Percentiles rank a stretch among this genome's conserved stretches.
phyloP scores from a whole-genome alignment of 2,888 invertebrate genomes.

The Trissoscelio sp. region DNA sequence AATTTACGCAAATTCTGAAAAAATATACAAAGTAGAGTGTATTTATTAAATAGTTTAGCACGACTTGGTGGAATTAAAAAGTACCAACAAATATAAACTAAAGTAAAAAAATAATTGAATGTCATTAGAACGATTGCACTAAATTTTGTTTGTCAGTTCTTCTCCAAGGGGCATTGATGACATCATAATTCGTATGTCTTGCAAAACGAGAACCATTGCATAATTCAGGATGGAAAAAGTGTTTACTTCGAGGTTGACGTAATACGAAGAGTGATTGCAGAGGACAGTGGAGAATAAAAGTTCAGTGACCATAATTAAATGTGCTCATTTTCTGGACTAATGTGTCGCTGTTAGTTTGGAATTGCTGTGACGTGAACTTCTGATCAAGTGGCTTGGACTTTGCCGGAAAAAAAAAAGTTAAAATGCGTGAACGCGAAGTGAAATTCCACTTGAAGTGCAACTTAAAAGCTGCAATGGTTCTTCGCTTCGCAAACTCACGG shows the following conservation, averaged over 20 bases:
- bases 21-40: too few relatives aligned
- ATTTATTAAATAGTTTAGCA: too few relatives aligned
- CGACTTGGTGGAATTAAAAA: too few relatives aligned
- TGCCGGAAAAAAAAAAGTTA: too few relatives aligned
- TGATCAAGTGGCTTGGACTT: too few relatives aligned
- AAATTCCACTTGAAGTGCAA: slow-evolving; percentile 25
- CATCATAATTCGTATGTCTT: background rate
- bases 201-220: slow-evolving; percentile 17
- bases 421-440: slow-evolving; percentile 18
- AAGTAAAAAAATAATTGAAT: slow-evolving; percentile 7
- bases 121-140: slow-evolving; percentile 1
- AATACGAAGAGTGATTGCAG: slow-evolving; percentile 72
- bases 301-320: slow-evolving; percentile 82
- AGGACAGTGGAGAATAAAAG: slow-evolving; percentile 76
- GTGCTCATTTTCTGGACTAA: too few relatives aligned
- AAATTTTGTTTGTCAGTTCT: slow-evolving; percentile 36
- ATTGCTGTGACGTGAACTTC: slow-evolving; percentile 78
- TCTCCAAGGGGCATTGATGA: slow-evolving; percentile 7
- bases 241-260: slow-evolving; percentile 12
- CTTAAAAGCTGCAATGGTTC: background rate
- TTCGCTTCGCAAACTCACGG: slow-evolving; percentile 37
- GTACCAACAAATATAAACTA: too few relatives aligned
- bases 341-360: too few relatives aligned
- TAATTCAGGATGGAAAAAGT: slow-evolving; percentile 11
- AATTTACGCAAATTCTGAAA: too few relatives aligned